These are phyloP conservation scores for Vireo griseus DNA, from an alignment of 2,797 vertebrate species.

Conservation along the genomic window DNA sequence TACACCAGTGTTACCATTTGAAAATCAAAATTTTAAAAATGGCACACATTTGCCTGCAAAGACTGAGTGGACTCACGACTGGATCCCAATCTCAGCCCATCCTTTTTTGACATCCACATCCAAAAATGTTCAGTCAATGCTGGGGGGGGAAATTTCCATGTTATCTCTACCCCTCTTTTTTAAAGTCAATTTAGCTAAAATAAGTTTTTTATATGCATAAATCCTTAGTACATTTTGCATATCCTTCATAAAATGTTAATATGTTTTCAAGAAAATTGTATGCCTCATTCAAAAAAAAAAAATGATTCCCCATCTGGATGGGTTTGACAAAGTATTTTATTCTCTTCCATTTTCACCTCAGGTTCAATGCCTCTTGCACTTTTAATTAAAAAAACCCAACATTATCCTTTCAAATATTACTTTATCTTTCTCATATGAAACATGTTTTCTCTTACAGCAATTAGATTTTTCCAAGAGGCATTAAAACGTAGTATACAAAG, in stretches of 20 bases:
- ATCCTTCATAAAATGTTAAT: background rate
- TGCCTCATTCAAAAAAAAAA: background rate
- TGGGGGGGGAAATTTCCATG: background rate
- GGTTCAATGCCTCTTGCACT: background rate
- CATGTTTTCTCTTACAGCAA: background rate
- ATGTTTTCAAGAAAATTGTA: background rate
- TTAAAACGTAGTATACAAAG: background rate
- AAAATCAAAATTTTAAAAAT: background rate
- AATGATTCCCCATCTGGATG: background rate
- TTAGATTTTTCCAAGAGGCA: background rate
- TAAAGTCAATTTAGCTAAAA: background rate
- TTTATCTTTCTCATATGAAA: background rate
- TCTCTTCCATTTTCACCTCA: background rate
- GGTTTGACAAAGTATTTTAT: background rate
- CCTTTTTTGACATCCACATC: background rate
- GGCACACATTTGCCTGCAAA: background rate
- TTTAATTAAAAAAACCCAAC: background rate
- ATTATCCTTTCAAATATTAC: constrained; percentile 11
- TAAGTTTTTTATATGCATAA: background rate
- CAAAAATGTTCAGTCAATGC: background rate
- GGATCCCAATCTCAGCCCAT: background rate
- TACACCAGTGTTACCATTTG: background rate
- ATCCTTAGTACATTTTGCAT: background rate
- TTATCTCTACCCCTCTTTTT: background rate
- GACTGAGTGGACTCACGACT: background rate